Base-by-base conservation (phyloP, 1,140 invertebrate species). In the Megalonaias nervosa region DNA sequence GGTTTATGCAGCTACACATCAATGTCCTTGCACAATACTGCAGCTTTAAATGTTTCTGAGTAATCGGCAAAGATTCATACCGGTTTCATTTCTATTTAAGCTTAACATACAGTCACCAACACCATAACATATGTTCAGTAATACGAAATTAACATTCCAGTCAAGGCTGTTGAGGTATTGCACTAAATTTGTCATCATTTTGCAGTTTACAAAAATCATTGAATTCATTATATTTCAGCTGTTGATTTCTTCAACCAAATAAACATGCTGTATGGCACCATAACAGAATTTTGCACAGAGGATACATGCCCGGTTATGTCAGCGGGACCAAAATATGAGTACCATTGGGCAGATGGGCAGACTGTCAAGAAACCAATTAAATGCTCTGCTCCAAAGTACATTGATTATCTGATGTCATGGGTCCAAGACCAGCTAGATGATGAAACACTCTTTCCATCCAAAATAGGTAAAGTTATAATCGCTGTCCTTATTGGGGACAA, bases 191-290 rank as follows among this genome's bases (percentile, higher is more conserved):
- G 38, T 48, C 38, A 48, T 48, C 38, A 48, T 48, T 48, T 48
- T 9, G 38, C 38, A 48, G 38, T 11, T 6, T 48, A 48, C 6
- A 48, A 48, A 48, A 48, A 48, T 6, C 5, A 16, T 66, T 16
- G 17, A 60, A 48, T 75, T 75, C 77, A 77, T 81, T 83, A 82
- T 83, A 88, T 93, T 93, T 70, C 91, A 99, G 98, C 98, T 90
- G 98, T 99, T 67, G 98, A 99, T 92, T 99, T 99, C 89, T 99
- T 99, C 91, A 99, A 99, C 91, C 98, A 99, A 94, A 99, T 99
- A 85, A 99, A 99, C 91, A 99, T 99, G 98, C 92, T 99, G 65
- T 99, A 99, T 89, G 99, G 99, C 11, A 99, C 98, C 16, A 98
- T 99, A 86, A 99, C 98, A 48, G 99, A 99, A 90, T 99, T 99